Base-by-base conservation (phyloP, 1,140 invertebrate species). In the Goniozus legneri region DNA sequence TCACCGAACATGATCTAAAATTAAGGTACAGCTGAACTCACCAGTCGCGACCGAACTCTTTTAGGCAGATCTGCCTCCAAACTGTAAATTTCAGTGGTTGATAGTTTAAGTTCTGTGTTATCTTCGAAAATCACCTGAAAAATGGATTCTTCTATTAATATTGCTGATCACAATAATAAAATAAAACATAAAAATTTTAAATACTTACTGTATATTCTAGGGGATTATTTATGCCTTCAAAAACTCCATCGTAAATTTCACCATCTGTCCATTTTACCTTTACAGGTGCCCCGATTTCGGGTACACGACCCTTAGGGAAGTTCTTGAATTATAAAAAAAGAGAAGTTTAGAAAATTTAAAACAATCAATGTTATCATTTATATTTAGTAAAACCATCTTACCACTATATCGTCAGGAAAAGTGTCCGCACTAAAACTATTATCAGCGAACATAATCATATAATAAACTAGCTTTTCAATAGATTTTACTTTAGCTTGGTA, bases 401-500 rank as follows among this genome's bases (percentile, higher is more conserved):
- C 77, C 18, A 59, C 62, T 44, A 82, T 72, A 64, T 81, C 78
- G 33, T 77, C 67, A 24, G 80, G 79, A 44, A 73, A 78, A 2
- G 82, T 57, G 67, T 86, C 81, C 40, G 83, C 77, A 36, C 79
- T 82, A 51, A 80, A 82, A 33, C 84, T 85, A 3, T 79, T 75
- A 64, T 87, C 85, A 31, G 77, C 76, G 64, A 87, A 87, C 18
- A 81, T 80, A 2, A 86, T 80, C 57, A 78, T 79, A 54, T 81
- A 83, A 53, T 80, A 81, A 19, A 75, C 61, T 19, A 78, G 74
- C 16, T 73, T 66, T 20, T 76, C 64, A 14, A 80, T 77, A 13
- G 76, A 71, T 1, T 67, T 50, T 8, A 87, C 75, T 42, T 67
- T 77, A 8, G 75, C 80, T 47, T 78, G 75, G 62, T 85, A 86